These are phyloP conservation scores for Microchrysa polita DNA, from an alignment of 2,888 invertebrate genomes.

Conservation along the genomic window DNA sequence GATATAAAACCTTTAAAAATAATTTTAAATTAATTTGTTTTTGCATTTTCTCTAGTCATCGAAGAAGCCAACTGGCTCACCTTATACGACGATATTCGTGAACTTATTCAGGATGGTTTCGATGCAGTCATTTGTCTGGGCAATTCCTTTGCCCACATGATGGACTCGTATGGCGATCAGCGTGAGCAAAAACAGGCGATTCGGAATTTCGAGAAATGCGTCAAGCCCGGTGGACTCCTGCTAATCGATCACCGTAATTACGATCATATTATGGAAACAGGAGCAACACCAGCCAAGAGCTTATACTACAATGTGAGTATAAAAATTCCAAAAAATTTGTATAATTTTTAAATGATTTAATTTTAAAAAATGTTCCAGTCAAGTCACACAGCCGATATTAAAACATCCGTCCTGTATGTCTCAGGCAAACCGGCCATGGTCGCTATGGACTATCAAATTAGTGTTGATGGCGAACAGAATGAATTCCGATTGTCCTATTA, in stretches of 20 bases:
- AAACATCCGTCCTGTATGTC: conserved; percentile 84
- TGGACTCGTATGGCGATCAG: conserved; percentile 82
- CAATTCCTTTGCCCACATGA: conserved; percentile 90
- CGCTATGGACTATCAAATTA: conserved; percentile 83
- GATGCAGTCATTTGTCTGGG: conserved; percentile 91
- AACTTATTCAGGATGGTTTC: conserved; percentile 73
- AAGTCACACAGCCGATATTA: conserved; percentile 82
- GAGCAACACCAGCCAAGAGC: conserved; percentile 82
- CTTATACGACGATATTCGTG: conserved; percentile 76
- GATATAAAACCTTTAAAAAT: too few relatives aligned
- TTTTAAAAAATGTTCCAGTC: conserved; percentile 68
- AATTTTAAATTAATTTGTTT: background rate
- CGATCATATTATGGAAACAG: conserved; percentile 80
- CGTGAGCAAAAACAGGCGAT: conserved; percentile 82
- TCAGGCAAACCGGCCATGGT: conserved; percentile 80
- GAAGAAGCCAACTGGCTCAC: conserved; percentile 93
- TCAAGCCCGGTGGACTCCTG: conserved; percentile 85
- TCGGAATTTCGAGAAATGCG: conserved; percentile 80
- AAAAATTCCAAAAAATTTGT: conserved; percentile 6
- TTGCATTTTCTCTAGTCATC: conserved; percentile 70
- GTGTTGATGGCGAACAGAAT: conserved; percentile 69
- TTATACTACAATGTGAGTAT: conserved; percentile 87
- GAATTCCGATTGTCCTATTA: conserved; percentile 90
- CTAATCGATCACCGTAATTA: conserved; percentile 92
- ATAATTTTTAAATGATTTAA: background rate